A percentile compares a stretch with the other conserved stretches of the same genome.
Evolutionary conservation across 2,113 vertebrate species (phyloP).

Genomic region (Eolophus roseicapilla): DNA sequence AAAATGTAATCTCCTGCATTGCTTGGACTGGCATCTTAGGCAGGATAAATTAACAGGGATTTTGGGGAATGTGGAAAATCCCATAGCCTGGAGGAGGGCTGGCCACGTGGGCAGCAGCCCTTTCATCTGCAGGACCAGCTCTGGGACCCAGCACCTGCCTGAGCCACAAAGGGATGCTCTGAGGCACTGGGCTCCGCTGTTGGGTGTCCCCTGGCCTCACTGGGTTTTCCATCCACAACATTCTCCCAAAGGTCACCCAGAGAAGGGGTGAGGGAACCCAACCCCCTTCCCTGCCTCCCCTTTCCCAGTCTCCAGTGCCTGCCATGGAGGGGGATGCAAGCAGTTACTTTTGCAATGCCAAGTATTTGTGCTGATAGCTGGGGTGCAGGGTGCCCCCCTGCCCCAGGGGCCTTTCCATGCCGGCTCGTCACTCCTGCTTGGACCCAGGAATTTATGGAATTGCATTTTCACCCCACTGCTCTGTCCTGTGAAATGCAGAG

Average conservation of each 20-base stretch:
- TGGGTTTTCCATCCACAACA: background rate
- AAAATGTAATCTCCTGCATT: conserved; percentile 38
- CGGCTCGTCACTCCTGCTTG: accelerated
- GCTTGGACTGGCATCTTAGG: conserved; percentile 30
- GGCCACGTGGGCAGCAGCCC: background rate
- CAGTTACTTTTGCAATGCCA: background rate
- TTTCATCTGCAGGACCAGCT: background rate
- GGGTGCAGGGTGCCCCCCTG: accelerated
- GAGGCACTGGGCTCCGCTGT: accelerated
- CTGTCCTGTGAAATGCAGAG: background rate
- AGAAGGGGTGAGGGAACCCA: background rate
- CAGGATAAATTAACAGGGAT: conserved; percentile 51
- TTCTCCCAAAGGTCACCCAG: background rate
- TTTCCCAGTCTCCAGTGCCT: background rate
- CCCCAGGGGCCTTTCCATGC: background rate
- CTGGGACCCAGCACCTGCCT: accelerated
- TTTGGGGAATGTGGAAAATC: conserved; percentile 47
- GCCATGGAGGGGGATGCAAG: background rate
- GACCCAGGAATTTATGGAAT: background rate
- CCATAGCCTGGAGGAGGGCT: background rate
- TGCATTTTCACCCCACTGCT: no score
- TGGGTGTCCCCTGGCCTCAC: accelerated
- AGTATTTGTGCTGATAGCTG: background rate
- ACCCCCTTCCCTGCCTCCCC: background rate
- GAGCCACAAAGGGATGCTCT: background rate